Evolutionary conservation across 2,797 vertebrate species (phyloP).

Genomic region (Micropoecilia bifurca): DNA sequence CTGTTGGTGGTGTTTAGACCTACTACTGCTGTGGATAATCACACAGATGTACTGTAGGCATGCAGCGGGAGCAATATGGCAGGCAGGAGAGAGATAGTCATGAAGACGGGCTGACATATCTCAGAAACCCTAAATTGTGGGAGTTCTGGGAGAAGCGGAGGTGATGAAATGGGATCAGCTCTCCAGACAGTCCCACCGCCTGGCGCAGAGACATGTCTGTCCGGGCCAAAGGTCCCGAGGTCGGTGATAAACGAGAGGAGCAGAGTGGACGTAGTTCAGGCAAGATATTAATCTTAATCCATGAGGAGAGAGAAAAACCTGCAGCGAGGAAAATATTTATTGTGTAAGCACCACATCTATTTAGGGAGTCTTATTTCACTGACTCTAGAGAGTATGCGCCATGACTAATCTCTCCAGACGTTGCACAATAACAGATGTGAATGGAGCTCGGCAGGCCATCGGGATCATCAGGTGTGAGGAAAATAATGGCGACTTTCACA

Average conservation of each 20-base stretch:
- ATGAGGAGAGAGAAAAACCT: constrained; percentile 15
- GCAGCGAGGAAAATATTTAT: constrained; percentile 33
- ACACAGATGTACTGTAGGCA: constrained; percentile 41
- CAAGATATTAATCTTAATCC: constrained; percentile 30
- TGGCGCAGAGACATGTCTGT: constrained; percentile 50
- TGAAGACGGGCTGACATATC: constrained; percentile 39
- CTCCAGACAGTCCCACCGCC: constrained; percentile 36
- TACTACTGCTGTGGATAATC: constrained; percentile 49
- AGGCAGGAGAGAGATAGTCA: constrained; percentile 16
- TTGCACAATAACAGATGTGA: constrained; percentile 58
- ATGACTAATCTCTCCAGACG: constrained; percentile 49
- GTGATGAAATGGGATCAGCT: constrained; percentile 56
- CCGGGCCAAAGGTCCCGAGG: constrained; percentile 20
- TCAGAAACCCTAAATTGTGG: constrained; percentile 31
- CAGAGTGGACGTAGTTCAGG: constrained; percentile 21
- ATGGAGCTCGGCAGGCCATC: constrained; percentile 42
- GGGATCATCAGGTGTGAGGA: constrained; percentile 63
- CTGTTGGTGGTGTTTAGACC: constrained; percentile 60
- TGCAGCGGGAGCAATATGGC: constrained; percentile 15
- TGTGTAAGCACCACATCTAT: constrained; percentile 40
- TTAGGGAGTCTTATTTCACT: constrained; percentile 37
- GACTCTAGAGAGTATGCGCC: constrained; percentile 32
- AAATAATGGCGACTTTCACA: constrained; percentile 60
- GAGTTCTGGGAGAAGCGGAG: constrained; percentile 34
- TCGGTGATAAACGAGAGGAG: constrained; percentile 17